Percentiles rank a stretch among this genome's conserved stretches.
Evolutionary conservation across 2,888 invertebrate genomes (phyloP).

Genomic region (Dryobota labecula): DNA sequence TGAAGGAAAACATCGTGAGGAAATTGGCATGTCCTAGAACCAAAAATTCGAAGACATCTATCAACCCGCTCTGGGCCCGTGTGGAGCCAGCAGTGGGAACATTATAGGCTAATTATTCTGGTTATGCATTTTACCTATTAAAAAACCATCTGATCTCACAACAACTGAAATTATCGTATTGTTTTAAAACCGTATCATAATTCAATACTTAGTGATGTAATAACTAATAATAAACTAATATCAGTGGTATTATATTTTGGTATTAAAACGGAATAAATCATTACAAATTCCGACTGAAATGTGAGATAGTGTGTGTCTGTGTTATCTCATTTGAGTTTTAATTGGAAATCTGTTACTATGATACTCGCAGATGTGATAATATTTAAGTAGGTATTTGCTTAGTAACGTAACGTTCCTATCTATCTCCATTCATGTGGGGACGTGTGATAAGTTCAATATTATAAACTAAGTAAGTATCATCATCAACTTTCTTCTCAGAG

Average conservation of each 20-base stretch:
- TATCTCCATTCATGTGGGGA: conserved; percentile 8
- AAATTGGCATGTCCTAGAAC: no score
- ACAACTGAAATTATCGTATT: conserved; percentile 7
- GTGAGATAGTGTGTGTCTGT: conserved; percentile 27
- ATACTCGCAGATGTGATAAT: conserved; percentile 18
- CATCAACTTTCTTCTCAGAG: no score
- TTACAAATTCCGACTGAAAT: conserved; percentile 34
- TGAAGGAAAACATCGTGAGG: no score
- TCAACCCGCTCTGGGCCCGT: no score
- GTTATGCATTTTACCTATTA: no score
- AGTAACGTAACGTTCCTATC: neutral
- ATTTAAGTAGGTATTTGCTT: neutral
- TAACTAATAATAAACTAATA: no score
- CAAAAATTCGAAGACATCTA: no score
- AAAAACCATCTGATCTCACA: neutral
- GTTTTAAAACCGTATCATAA: conserved; percentile 25
- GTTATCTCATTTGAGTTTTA: conserved; percentile 37
- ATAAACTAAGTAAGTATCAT: neutral
- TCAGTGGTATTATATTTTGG: no score
- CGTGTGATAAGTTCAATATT: neutral
- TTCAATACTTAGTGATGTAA: conserved; percentile 34
- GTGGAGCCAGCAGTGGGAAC: no score
- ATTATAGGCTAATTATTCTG: no score
- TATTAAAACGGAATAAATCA: no score
- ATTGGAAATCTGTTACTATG: conserved; percentile 39